Percentiles rank a stretch among this genome's conserved stretches.
phyloP scores from a whole-genome alignment of 2,797 vertebrate genomes.

The Diceros bicornis region DNA sequence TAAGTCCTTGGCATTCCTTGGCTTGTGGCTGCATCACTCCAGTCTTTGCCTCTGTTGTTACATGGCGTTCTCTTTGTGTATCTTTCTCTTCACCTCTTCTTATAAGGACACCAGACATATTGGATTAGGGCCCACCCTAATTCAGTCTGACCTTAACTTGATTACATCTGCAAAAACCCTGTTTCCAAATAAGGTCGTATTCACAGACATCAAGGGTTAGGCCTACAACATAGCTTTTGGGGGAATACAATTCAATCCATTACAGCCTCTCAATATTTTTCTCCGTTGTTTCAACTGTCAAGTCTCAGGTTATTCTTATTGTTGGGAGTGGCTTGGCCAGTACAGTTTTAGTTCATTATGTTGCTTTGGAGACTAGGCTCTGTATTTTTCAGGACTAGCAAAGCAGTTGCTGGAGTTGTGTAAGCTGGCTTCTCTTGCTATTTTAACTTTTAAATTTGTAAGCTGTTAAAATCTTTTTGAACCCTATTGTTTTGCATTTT shows the following conservation, averaged over 20 bases:
- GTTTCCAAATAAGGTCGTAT: constrained; percentile 44
- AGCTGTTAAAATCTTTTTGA: constrained; percentile 45
- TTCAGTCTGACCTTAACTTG: constrained; percentile 5
- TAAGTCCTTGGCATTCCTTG: background rate
- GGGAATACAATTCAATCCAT: background rate
- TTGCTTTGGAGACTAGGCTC: background rate
- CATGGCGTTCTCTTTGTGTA: background rate
- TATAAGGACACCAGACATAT: background rate
- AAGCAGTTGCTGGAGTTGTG: background rate
- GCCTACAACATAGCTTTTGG: background rate
- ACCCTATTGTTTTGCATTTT: constrained; percentile 25
- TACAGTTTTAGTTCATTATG: constrained; percentile 31
- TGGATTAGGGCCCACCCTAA: background rate
- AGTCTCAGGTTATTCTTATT: background rate
- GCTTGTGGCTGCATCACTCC: background rate
- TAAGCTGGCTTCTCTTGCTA: background rate
- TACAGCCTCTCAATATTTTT: background rate
- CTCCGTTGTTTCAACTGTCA: background rate
- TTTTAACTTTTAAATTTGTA: constrained; percentile 60
- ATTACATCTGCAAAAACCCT: background rate
- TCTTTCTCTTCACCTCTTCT: constrained; percentile 6
- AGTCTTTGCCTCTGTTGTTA: background rate
- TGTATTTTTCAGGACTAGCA: constrained; percentile 57
- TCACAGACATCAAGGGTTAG: background rate
- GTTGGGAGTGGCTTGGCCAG: background rate